Evolutionary conservation across 2,113 vertebrate species (phyloP).

Genomic region (Pterocles gutturalis): DNA sequence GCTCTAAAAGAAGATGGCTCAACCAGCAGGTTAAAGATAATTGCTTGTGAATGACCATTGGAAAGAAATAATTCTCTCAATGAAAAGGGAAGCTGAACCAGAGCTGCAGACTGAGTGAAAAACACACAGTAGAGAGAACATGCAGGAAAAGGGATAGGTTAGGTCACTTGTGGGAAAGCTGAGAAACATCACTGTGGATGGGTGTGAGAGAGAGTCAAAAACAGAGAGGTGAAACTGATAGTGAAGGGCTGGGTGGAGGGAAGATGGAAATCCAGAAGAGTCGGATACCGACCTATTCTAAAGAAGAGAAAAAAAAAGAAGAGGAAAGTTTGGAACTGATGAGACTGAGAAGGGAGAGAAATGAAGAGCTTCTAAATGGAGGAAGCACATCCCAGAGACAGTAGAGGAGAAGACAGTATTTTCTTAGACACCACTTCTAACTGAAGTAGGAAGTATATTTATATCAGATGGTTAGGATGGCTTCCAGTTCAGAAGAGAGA

Average conservation of each 20-base stretch:
- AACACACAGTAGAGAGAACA: background rate
- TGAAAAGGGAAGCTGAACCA: background rate
- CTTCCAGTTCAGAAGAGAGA: background rate
- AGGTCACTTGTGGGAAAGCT: background rate
- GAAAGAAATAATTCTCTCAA: background rate
- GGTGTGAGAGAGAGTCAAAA: background rate
- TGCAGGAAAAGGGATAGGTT: background rate
- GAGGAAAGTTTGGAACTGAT: background rate
- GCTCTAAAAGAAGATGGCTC: background rate
- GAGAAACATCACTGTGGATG: background rate
- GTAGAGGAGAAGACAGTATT: background rate
- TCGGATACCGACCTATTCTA: background rate
- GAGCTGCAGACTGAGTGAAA: background rate
- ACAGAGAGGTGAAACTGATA: background rate
- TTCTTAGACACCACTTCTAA: background rate
- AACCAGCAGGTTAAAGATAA: background rate
- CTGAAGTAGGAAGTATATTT: background rate
- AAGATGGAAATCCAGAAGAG: background rate
- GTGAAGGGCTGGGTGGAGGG: background rate
- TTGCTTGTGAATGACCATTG: background rate
- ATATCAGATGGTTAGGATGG: background rate
- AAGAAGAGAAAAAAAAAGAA: background rate
- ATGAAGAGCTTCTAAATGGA: background rate
- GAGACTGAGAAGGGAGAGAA: background rate
- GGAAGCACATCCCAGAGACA: background rate